Evolutionary conservation across 2,888 invertebrate species (phyloP).

Genomic region (Limnephilus lunatus): DNA sequence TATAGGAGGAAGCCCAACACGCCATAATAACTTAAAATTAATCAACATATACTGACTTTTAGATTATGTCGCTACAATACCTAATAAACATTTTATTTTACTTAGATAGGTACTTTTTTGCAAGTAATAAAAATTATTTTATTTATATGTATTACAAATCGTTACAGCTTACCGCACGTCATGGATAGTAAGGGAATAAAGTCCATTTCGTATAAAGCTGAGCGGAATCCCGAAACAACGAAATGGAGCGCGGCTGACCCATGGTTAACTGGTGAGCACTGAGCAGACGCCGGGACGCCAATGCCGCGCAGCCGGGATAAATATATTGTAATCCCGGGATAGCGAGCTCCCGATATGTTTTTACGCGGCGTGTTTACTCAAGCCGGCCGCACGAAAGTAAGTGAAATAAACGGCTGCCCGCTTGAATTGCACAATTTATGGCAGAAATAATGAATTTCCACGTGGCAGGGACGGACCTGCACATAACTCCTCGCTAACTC

Average conservation of each 20-base stretch:
- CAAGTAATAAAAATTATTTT: too few species aligned
- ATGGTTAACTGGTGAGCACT: too few species aligned
- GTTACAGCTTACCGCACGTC: not conserved
- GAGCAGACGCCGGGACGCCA: not conserved
- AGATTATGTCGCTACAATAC: too few species aligned
- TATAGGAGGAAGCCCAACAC: too few species aligned
- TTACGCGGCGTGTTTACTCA: conserved; percentile 57
- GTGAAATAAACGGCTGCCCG: conserved; percentile 65
- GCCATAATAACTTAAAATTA: too few species aligned
- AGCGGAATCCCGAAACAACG: too few species aligned
- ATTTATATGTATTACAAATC: not conserved
- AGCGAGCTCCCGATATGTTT: conserved; percentile 56
- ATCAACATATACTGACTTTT: too few species aligned
- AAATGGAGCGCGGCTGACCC: too few species aligned
- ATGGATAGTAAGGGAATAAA: not conserved
- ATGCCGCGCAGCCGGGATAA: not conserved
- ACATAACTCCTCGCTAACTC: conserved; percentile 64
- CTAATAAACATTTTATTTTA: too few species aligned
- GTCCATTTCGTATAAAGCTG: not conserved
- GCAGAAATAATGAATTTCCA: conserved; percentile 65
- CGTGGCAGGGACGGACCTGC: conserved; percentile 54
- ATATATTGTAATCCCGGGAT: conserved; percentile 39
- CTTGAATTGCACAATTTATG: conserved; percentile 64
- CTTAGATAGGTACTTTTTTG: too few species aligned
- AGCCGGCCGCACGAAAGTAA: conserved; percentile 64